Percentiles rank a stretch among this genome's conserved stretches.
These are phyloP conservation scores for Gnathonemus echidnorhynchus DNA, from an alignment of 2,113 vertebrate genomes.

Conservation along the genomic window DNA sequence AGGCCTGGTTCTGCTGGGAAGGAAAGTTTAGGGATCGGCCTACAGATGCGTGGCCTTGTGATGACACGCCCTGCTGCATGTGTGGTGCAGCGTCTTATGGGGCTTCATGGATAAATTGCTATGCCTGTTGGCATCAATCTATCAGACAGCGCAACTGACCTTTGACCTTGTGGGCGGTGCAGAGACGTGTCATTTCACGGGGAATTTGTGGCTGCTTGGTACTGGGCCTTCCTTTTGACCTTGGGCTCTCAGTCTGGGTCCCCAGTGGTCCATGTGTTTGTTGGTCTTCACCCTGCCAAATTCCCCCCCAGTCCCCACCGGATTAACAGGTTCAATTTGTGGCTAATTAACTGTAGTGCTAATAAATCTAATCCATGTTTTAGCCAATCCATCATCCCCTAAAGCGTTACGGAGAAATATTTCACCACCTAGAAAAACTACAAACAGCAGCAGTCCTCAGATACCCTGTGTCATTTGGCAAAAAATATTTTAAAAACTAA, in stretches of 20 bases:
- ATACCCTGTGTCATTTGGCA: not conserved
- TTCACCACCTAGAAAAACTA: not conserved
- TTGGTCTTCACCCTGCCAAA: not conserved
- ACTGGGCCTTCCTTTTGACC: not conserved
- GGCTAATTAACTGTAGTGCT: not conserved
- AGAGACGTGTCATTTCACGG: not conserved
- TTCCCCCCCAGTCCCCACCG: not conserved
- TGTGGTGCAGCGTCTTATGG: not conserved
- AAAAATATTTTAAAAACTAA: not conserved
- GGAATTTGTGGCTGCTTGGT: not conserved
- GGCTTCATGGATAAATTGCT: not conserved
- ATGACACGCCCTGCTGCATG: not conserved
- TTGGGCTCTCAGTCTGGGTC: not conserved
- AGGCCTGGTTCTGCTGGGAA: not conserved
- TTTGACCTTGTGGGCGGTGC: not conserved
- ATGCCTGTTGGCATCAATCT: not conserved
- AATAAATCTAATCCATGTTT: not conserved
- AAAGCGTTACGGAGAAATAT: not conserved
- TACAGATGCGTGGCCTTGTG: not conserved
- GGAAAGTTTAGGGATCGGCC: not conserved
- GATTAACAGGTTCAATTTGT: slow-evolving; percentile 4
- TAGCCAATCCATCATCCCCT: not conserved
- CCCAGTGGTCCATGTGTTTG: not conserved
- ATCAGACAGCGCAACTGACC: not conserved
- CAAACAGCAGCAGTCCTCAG: not conserved